phyloP scores from a whole-genome alignment of 2,888 invertebrate genomes.

The Calameuta filiformis region DNA sequence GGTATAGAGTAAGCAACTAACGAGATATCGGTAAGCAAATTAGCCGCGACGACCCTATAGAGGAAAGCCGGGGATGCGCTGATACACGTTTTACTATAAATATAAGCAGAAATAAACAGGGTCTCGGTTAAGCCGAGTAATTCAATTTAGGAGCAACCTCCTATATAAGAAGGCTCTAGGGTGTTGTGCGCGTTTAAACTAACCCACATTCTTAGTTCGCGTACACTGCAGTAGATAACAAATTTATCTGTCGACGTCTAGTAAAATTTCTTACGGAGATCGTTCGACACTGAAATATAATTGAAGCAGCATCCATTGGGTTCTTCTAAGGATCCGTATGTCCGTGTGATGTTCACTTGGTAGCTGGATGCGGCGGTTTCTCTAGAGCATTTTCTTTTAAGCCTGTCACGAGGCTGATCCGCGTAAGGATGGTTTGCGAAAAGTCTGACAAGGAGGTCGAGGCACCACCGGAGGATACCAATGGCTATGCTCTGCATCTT shows the following conservation, averaged over 20 bases:
- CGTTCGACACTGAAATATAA: not conserved
- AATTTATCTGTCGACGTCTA: not conserved
- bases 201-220: not conserved
- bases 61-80: not conserved
- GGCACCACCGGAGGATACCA: slow-evolving; percentile 29
- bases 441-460: slow-evolving; percentile 38
- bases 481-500: slow-evolving; percentile 63
- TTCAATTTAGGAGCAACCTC: slow-evolving; percentile 48
- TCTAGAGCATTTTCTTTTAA: not conserved
- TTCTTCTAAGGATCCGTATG: not conserved
- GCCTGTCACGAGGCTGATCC: not conserved
- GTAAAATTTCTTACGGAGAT: not conserved
- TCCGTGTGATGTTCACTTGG: not conserved
- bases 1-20: not conserved
- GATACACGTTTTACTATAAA: slow-evolving; percentile 3
- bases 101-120: slow-evolving; percentile 34
- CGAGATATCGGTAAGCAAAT: slow-evolving; percentile 54
- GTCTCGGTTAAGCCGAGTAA: slow-evolving; percentile 54
- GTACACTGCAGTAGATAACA: not conserved
- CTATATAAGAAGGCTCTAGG: slow-evolving; percentile 40
- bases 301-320: not conserved
- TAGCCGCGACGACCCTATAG: slow-evolving; percentile 27
- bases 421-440: slow-evolving; percentile 12
- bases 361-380: not conserved
- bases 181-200: not conserved